phyloP scores from a whole-genome alignment of 1,140 invertebrate genomes.

The Drosophila grimshawi region DNA sequence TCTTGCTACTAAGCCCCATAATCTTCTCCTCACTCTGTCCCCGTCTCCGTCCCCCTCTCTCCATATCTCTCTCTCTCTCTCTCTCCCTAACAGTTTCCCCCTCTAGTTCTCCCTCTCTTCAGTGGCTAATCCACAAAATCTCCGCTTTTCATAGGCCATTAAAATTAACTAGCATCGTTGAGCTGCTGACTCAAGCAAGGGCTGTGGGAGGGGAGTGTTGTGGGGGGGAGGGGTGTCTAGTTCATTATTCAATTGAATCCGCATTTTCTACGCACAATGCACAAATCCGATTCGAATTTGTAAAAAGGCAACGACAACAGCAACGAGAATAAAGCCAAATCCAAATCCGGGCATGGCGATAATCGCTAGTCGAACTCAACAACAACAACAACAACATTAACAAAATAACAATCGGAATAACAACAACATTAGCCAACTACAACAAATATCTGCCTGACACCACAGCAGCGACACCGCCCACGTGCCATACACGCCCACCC shows the following conservation, averaged over 20 bases:
- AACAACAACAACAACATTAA: constrained; percentile 9
- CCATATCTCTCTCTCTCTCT: too few relatives aligned
- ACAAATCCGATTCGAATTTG: constrained; percentile 73
- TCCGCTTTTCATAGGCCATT: constrained; percentile 74
- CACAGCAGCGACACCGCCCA: constrained; percentile 11
- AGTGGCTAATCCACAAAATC: constrained; percentile 68
- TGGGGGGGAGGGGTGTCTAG: background rate
- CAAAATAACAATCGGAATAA: constrained; percentile 3
- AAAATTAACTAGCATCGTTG: constrained; percentile 73
- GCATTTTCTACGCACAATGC: constrained; percentile 61
- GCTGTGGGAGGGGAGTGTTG: background rate
- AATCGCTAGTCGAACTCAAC: constrained; percentile 53
- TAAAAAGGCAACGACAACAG: constrained; percentile 28
- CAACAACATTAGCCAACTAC: constrained; percentile 62
- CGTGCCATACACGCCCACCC: constrained; percentile 48
- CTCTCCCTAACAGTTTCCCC: too few relatives aligned
- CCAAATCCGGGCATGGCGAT: constrained; percentile 55
- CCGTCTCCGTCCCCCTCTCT: too few relatives aligned
- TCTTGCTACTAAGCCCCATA: background rate
- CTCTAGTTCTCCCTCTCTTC: constrained; percentile 9
- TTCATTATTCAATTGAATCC: constrained; percentile 48
- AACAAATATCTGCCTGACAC: constrained; percentile 51
- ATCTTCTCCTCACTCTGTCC: too few relatives aligned
- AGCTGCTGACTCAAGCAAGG: background rate
- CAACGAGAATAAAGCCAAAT: constrained; percentile 9